Evolutionary conservation across 1,140 invertebrate species (phyloP).

Genomic region (Drosophila arizonae): DNA sequence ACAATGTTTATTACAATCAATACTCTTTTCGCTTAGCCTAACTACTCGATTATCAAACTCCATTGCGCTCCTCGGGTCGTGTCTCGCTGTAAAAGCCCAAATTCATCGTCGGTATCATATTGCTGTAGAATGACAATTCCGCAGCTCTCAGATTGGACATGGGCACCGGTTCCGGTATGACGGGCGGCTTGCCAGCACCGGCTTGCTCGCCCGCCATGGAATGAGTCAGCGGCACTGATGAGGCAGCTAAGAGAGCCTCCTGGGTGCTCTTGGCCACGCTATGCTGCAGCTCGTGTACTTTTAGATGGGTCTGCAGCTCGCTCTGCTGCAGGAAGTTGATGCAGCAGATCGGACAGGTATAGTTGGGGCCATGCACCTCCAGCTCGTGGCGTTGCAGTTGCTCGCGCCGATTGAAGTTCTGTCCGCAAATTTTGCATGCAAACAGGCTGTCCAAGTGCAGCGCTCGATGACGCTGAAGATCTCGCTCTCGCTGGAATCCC

Average conservation of each 20-base stretch:
- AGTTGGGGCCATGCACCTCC: constrained; percentile 84
- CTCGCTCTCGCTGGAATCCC: constrained; percentile 86
- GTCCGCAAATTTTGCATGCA: constrained; percentile 86
- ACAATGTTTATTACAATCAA: background rate
- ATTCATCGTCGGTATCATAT: constrained; percentile 80
- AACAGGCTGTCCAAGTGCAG: constrained; percentile 86
- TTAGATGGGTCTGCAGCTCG: constrained; percentile 84
- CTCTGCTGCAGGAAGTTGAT: constrained; percentile 84
- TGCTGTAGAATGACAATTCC: constrained; percentile 73
- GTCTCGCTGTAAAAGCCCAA: constrained; percentile 79
- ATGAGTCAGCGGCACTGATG: constrained; percentile 1
- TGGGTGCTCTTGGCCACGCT: constrained; percentile 63
- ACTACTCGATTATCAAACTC: background rate
- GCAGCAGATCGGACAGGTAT: constrained; percentile 84
- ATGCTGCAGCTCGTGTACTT: constrained; percentile 83
- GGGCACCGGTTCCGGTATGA: constrained; percentile 9
- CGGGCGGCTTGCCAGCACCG: constrained; percentile 12
- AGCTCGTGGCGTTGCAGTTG: constrained; percentile 87
- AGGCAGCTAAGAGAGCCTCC: constrained; percentile 57
- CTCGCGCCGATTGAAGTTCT: constrained; percentile 87
- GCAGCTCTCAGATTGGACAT: constrained; percentile 48
- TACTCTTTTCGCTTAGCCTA: background rate
- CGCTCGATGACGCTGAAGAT: constrained; percentile 86
- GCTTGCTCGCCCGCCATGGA: constrained; percentile 18
- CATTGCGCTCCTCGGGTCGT: constrained; percentile 60